Evolutionary conservation across 2,113 vertebrate species (phyloP).

Genomic region (Oryzias melastigma): DNA sequence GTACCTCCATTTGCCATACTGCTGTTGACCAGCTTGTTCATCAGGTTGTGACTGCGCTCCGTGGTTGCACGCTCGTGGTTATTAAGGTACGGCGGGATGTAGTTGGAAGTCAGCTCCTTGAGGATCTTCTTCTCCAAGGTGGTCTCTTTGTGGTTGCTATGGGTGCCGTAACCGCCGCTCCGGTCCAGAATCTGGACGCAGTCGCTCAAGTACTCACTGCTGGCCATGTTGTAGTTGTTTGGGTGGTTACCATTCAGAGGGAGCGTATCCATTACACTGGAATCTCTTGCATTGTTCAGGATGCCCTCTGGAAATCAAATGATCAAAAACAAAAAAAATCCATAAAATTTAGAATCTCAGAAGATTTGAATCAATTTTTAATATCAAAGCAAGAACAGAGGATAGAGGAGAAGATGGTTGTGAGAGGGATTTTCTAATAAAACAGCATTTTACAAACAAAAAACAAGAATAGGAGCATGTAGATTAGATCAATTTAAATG

Average conservation of each 20-base stretch:
- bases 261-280: conserved; percentile 99
- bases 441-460: too few species aligned
- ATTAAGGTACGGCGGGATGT: conserved; percentile 96
- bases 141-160: conserved; percentile 88
- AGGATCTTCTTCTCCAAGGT: conserved; percentile 98
- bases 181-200: conserved; percentile 95
- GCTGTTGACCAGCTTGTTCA: conserved; percentile 95
- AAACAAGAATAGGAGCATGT: too few species aligned
- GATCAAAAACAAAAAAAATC: conserved; percentile 5
- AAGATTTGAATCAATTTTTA: conserved; percentile 48
- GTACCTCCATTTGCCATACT: conserved; percentile 81
- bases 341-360: conserved; percentile 32
- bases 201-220: conserved; percentile 95
- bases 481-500: too few species aligned
- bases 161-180: conserved; percentile 82
- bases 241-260: conserved; percentile 99
- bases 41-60: conserved; percentile 91
- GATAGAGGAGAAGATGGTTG: conserved; percentile 34
- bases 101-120: conserved; percentile 97
- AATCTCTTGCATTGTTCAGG: conserved; percentile 99
- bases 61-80: conserved; percentile 88
- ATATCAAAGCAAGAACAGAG: conserved; percentile 39
- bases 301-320: conserved; percentile 88
- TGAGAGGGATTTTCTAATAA: neutral
- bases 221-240: conserved; percentile 97